Evolutionary conservation across 2,888 invertebrate genomes (phyloP).

Genomic region (Ophion slaviceki): DNA sequence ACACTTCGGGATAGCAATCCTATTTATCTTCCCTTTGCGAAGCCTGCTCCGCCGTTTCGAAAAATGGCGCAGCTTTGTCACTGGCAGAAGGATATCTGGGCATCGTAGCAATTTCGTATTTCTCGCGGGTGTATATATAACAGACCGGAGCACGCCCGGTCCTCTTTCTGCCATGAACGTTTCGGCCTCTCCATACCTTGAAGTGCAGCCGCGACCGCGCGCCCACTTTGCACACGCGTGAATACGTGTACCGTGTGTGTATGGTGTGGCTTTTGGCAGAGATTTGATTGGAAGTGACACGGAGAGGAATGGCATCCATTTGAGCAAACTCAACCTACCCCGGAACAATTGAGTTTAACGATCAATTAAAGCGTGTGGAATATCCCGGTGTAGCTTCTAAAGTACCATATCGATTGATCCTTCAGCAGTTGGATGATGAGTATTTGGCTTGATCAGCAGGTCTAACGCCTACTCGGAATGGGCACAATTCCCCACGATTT

Average conservation of each 20-base stretch:
- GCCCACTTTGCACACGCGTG: neutral
- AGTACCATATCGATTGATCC: slow-evolving; percentile 13
- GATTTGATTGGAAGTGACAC: slow-evolving; percentile 37
- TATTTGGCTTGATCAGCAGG: neutral
- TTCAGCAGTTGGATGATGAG: slow-evolving; percentile 12
- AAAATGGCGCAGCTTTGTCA: slow-evolving; percentile 78
- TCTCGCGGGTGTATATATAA: slow-evolving; percentile 49
- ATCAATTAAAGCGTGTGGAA: slow-evolving; percentile 12
- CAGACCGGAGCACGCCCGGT: slow-evolving; percentile 25
- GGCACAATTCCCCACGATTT: neutral
- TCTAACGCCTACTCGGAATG: neutral
- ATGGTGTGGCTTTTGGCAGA: neutral
- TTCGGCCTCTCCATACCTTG: slow-evolving; percentile 13
- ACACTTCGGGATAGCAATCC: slow-evolving; percentile 69
- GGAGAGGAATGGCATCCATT: neutral
- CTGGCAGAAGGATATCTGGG: slow-evolving; percentile 75
- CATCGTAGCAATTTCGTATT: slow-evolving; percentile 77
- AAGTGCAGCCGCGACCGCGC: neutral
- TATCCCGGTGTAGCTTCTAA: neutral
- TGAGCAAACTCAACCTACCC: slow-evolving; percentile 9
- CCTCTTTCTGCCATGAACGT: slow-evolving; percentile 26
- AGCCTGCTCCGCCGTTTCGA: slow-evolving; percentile 69
- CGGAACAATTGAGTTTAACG: slow-evolving; percentile 9
- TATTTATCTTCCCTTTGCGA: slow-evolving; percentile 79
- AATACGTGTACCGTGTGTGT: neutral